Base-by-base conservation (phyloP, 2,888 invertebrate genomes). In the Lasioglossum zephyrum region DNA sequence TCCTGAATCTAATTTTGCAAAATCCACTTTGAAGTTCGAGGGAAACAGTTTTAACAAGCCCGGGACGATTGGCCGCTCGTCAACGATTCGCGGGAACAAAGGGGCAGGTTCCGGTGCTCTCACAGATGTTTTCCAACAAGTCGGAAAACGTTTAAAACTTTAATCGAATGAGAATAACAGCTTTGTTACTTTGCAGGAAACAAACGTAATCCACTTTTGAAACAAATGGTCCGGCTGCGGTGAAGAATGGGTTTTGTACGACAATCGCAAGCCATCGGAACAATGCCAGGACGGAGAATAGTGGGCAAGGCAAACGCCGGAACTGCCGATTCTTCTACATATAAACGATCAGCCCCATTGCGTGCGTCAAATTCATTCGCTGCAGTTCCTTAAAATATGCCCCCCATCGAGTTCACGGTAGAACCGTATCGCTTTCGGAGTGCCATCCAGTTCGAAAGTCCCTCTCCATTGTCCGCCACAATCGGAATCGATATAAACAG, bases 91-190 rank as follows among this genome's bases (percentile, higher is more conserved):
- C 13, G 60, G 13, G 13, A 60, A 60, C 13, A 26, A 60, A 60
- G 13, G 13, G 22, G 9, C 53, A 3, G 22, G 53, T 9, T 3
- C 22, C 49, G 16, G 53, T n/a, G 53, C 22, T n/a, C 53, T n/a
- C 60, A 4, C 26, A 13, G 60, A 60, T 60, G 60, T 60, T 60
- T 60, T 60, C 60, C 26, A 31, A 60, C 60, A 60, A 60, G 60
- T 60, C 60, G 60, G 60, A 0, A 60, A 60, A 60, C 60, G 60
- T 60, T 60, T 60, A 60, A 66, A 66, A 66, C 66, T 66, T 18
- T 66, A 66, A 66, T 66, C 69, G 69, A 70, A 70, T 41, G 39
- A 70, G 39, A 41, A 70, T 70, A 41, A 66, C 26, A 18, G 69
- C 41, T 39, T 39, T n/a, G 69, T 70, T 70, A 70, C 69, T 70